phyloP scores from a whole-genome alignment of 2,888 invertebrate genomes.

The Latrodectus hesperus region DNA sequence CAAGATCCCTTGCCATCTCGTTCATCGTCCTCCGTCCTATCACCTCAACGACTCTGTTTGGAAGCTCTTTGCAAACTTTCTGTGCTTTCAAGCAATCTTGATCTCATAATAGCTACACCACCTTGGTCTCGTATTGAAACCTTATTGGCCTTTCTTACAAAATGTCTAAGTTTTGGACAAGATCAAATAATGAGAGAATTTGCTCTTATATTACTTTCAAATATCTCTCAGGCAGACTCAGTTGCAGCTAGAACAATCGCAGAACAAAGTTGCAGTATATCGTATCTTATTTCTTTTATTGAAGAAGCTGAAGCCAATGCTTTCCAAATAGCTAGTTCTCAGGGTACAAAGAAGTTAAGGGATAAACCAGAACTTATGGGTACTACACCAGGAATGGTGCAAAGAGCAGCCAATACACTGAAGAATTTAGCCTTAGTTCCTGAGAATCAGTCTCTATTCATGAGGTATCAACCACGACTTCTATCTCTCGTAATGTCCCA shows the following conservation, averaged over 20 bases:
- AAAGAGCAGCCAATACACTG: conserved; percentile 94
- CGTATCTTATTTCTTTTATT: conserved; percentile 95
- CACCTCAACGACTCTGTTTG: conserved; percentile 93
- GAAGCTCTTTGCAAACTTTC: conserved; percentile 98
- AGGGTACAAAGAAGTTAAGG: conserved; percentile 93
- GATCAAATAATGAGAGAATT: conserved; percentile 94
- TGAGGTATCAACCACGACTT: conserved; percentile 95
- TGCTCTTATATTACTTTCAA: conserved; percentile 95
- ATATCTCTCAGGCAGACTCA: conserved; percentile 93
- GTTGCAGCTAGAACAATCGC: conserved; percentile 94
- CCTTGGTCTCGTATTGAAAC: conserved; percentile 93
- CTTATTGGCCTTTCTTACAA: conserved; percentile 90
- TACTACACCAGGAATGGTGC: conserved; percentile 98
- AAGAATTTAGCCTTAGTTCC: conserved; percentile 93
- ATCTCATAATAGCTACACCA: conserved; percentile 97
- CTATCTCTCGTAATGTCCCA: conserved; percentile 97
- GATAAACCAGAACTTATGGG: conserved; percentile 99
- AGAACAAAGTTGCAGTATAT: conserved; percentile 89
- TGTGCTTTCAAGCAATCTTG: conserved; percentile 97
- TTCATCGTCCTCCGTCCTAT: conserved; percentile 82
- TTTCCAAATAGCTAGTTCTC: conserved; percentile 93
- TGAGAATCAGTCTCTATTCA: conserved; percentile 91
- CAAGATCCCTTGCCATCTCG: conserved; percentile 94
- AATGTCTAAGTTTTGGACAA: conserved; percentile 90
- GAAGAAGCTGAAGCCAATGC: conserved; percentile 95